Percentiles rank a stretch among this genome's conserved stretches.
Evolutionary conservation across 1,140 invertebrate genomes (phyloP).

Genomic region (Aphaenogaster floridana): DNA sequence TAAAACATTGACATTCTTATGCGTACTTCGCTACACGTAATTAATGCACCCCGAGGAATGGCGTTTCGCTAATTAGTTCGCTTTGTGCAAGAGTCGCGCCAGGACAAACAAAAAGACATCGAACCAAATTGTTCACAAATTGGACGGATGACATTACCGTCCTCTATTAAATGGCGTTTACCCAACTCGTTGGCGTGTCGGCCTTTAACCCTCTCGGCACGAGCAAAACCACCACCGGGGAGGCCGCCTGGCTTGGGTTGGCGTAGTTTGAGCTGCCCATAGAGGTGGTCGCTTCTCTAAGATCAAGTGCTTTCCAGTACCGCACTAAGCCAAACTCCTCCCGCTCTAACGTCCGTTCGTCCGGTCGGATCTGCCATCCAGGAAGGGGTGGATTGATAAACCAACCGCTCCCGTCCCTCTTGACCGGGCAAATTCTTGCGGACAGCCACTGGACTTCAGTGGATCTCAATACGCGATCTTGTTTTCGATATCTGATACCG

Average conservation of each 20-base stretch:
- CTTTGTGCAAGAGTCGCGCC: conserved; percentile 44
- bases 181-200: conserved; percentile 74
- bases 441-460: conserved; percentile 75
- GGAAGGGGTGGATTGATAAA: conserved; percentile 80
- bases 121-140: conserved; percentile 60
- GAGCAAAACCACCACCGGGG: conserved; percentile 77
- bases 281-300: conserved; percentile 76
- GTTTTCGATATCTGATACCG: conserved; percentile 61
- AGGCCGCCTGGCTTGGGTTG: conserved; percentile 56
- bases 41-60: conserved; percentile 33
- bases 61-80: conserved; percentile 42
- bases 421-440: conserved; percentile 79
- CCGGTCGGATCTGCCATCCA: conserved; percentile 68
- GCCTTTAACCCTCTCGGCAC: conserved; percentile 75
- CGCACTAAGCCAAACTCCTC: conserved; percentile 70
- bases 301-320: conserved; percentile 80
- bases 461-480: conserved; percentile 73
- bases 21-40: not conserved
- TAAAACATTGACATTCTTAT: conserved; percentile 25
- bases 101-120: conserved; percentile 61
- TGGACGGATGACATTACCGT: conserved; percentile 67
- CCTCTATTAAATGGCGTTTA: conserved; percentile 81
- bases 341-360: conserved; percentile 71
- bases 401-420: conserved; percentile 72
- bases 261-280: conserved; percentile 76